These are phyloP conservation scores for Thera britannica DNA, from an alignment of 2,888 invertebrate species.

Conservation along the genomic window DNA sequence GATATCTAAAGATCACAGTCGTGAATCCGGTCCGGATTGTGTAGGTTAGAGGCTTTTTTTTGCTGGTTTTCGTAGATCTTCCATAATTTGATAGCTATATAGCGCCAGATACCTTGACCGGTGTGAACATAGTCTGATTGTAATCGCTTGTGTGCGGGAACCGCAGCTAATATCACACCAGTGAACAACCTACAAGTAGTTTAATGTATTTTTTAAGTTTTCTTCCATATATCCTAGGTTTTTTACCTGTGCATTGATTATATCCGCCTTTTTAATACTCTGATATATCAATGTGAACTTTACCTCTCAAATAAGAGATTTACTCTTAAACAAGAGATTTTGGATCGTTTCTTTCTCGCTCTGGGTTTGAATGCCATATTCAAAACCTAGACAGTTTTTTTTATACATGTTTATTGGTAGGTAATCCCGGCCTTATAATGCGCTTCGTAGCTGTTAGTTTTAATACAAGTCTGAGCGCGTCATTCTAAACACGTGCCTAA, in stretches of 20 bases:
- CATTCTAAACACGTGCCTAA: conserved; percentile 37
- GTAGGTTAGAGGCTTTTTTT: conserved; percentile 10
- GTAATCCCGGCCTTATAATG: conserved; percentile 31
- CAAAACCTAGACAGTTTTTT: not conserved
- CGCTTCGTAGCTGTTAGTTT: conserved; percentile 37
- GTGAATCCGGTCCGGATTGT: not conserved
- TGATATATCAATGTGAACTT: conserved; percentile 5
- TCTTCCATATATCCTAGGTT: not conserved
- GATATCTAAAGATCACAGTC: not conserved
- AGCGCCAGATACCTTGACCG: not conserved
- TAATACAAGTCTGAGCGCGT: conserved; percentile 38
- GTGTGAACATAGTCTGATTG: conserved; percentile 2
- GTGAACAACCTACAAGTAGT: not conserved
- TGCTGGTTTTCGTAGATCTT: conserved; percentile 14
- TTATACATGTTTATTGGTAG: conserved; percentile 7
- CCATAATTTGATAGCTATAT: conserved; percentile 7
- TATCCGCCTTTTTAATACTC: conserved; percentile 6
- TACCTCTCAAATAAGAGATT: not conserved
- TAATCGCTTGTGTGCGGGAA: not conserved
- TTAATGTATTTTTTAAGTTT: conserved; percentile 1
- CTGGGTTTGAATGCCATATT: conserved; percentile 8
- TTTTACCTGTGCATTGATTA: conserved; percentile 2
- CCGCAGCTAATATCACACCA: not conserved
- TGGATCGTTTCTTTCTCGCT: conserved; percentile 8
- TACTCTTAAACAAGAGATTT: not conserved